Conservation (phyloP, 2,797 vertebrate genomes). For the Brotogeris chrysoptera region DNA sequence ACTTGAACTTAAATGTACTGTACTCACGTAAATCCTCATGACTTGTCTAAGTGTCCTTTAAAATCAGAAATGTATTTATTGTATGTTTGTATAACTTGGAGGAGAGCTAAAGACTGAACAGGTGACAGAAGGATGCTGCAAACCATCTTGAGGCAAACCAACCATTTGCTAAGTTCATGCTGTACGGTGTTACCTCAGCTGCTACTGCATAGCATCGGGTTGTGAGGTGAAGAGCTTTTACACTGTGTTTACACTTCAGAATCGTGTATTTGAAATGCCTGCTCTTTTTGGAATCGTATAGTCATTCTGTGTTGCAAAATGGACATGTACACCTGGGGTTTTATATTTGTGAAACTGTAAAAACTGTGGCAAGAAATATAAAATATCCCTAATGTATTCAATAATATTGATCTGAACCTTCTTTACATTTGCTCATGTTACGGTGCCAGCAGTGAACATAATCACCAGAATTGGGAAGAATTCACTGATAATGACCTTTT, state of each 20-base stretch:
- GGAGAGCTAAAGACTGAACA: slow-evolving; percentile 30
- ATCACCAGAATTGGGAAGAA: not conserved
- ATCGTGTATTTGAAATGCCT: slow-evolving; percentile 69
- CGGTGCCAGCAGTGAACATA: not conserved
- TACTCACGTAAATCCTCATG: slow-evolving; percentile 76
- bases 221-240: slow-evolving; percentile 55
- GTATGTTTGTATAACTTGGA: slow-evolving; percentile 64
- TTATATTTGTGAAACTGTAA: slow-evolving; percentile 71
- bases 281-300: slow-evolving; percentile 71
- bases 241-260: slow-evolving; percentile 75
- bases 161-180: slow-evolving; percentile 13
- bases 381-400: slow-evolving; percentile 38
- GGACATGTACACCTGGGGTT: slow-evolving; percentile 52
- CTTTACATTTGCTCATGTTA: not conserved
- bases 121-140: slow-evolving; percentile 53
- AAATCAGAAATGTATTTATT: slow-evolving; percentile 80
- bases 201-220: slow-evolving; percentile 65
- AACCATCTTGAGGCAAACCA: slow-evolving; percentile 31
- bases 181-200: slow-evolving; percentile 43
- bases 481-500: not conserved
- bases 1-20: slow-evolving; percentile 80
- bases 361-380: slow-evolving; percentile 66
- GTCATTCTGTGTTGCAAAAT: slow-evolving; percentile 59
- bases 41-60: slow-evolving; percentile 83
- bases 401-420: not conserved